Evolutionary conservation across 2,113 vertebrate species (phyloP).

Genomic region (Ceyx melanurus): DNA sequence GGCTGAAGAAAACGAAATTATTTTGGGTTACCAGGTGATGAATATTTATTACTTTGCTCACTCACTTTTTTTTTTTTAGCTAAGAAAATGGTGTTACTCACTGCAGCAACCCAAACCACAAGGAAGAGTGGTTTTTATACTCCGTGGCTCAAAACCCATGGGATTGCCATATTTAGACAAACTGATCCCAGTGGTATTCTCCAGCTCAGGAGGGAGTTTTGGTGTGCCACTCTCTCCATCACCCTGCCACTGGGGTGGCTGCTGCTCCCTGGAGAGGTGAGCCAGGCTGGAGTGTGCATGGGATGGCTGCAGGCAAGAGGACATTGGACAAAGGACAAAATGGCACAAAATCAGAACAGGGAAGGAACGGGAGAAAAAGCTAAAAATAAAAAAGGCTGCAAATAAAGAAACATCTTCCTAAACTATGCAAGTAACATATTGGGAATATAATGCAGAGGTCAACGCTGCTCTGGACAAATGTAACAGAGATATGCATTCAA

Average conservation of each 20-base stretch:
- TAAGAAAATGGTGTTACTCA: background rate
- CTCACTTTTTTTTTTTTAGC: background rate
- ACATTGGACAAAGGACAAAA: background rate
- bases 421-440: background rate
- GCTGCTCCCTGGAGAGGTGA: accelerated
- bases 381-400: background rate
- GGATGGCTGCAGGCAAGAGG: background rate
- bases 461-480: background rate
- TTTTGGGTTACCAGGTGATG: constrained; percentile 22
- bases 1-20: constrained; percentile 1
- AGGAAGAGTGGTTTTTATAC: background rate
- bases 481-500: background rate
- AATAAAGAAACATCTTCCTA: background rate
- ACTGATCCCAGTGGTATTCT: background rate
- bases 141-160: background rate
- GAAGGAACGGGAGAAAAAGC: background rate
- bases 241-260: accelerated
- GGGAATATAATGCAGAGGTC: background rate
- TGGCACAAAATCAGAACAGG: background rate
- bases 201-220: background rate
- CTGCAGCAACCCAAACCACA: background rate
- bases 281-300: background rate
- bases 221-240: accelerated
- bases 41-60: background rate
- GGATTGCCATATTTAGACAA: constrained; percentile 43